phyloP scores from a whole-genome alignment of 2,113 vertebrate genomes.

The Alaudala cheleensis region DNA sequence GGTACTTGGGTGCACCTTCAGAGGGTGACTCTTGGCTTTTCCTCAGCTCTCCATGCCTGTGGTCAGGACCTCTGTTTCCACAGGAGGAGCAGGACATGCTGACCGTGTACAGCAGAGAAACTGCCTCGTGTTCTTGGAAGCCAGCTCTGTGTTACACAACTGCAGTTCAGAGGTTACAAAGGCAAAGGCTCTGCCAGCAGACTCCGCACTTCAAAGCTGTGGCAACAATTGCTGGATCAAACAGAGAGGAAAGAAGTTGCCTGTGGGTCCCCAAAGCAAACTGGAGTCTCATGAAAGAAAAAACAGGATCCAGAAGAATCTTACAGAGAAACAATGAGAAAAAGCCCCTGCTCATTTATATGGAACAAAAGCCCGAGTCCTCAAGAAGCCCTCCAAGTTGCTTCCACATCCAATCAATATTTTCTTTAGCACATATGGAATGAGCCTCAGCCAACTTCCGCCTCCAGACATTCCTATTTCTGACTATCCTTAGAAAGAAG shows the following conservation, averaged over 20 bases:
- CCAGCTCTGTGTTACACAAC: slow-evolving; percentile 16
- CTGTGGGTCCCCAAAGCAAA: slow-evolving; percentile 27
- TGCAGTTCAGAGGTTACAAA: slow-evolving; percentile 11
- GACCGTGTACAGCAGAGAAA: background rate
- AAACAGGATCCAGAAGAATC: slow-evolving; percentile 44
- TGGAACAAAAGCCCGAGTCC: slow-evolving; percentile 24
- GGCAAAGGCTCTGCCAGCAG: slow-evolving; percentile 26
- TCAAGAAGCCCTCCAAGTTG: slow-evolving; percentile 38
- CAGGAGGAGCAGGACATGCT: background rate
- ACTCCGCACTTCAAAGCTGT: slow-evolving; percentile 38
- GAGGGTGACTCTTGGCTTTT: background rate
- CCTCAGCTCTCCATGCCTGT: background rate
- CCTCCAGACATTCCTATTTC: slow-evolving; percentile 39
- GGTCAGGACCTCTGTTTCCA: background rate
- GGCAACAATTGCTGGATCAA: slow-evolving; percentile 55
- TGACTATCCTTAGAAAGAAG: slow-evolving; percentile 13
- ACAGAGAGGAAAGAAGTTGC: slow-evolving; percentile 44
- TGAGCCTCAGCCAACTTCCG: slow-evolving; percentile 29
- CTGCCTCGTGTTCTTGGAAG: background rate
- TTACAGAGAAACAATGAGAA: slow-evolving; percentile 23
- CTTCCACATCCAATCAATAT: slow-evolving; percentile 43
- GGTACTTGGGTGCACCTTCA: background rate
- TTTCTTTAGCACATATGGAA: slow-evolving; percentile 56
- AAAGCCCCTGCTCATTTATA: background rate
- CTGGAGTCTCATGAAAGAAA: background rate